Evolutionary conservation across 1,140 invertebrate species (phyloP).

Genomic region (Diprion similis): DNA sequence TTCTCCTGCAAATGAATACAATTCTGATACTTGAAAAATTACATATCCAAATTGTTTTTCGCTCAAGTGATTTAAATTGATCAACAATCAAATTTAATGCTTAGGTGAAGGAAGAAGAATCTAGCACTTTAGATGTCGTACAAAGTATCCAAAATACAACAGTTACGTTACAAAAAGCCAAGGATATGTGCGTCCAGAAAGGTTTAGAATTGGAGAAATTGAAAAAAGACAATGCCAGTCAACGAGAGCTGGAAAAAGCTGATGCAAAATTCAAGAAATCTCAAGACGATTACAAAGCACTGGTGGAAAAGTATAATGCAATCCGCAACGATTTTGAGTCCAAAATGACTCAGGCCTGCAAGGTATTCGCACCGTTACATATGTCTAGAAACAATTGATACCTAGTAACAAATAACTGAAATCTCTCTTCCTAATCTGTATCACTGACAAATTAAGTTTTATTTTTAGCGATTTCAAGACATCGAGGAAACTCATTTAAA

Average conservation of each 20-base stretch:
- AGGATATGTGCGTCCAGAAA: slow-evolving; percentile 86
- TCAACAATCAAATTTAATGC: slow-evolving; percentile 33
- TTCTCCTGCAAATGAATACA: too few relatives aligned
- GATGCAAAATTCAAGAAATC: slow-evolving; percentile 92
- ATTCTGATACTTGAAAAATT: neutral
- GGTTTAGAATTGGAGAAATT: slow-evolving; percentile 87
- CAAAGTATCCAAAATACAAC: slow-evolving; percentile 89
- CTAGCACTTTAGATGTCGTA: slow-evolving; percentile 87
- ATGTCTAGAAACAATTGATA: neutral
- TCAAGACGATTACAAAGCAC: slow-evolving; percentile 89
- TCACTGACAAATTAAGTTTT: slow-evolving; percentile 28
- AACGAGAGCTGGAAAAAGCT: slow-evolving; percentile 91
- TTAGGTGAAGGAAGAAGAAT: slow-evolving; percentile 92
- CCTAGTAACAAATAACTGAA: slow-evolving; percentile 13
- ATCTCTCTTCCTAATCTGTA: neutral
- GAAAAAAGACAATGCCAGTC: slow-evolving; percentile 87
- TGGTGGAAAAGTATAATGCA: slow-evolving; percentile 88
- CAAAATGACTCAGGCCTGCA: slow-evolving; percentile 93
- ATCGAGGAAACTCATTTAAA: slow-evolving; percentile 90
- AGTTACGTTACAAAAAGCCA: slow-evolving; percentile 85
- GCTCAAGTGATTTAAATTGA: slow-evolving; percentile 3
- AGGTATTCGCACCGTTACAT: slow-evolving; percentile 61
- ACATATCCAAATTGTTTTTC: neutral
- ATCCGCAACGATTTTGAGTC: slow-evolving; percentile 92
- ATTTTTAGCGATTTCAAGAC: slow-evolving; percentile 86